Conservation (phyloP, 2,113 vertebrate genomes). For the Xiphorhynchus elegans region DNA sequence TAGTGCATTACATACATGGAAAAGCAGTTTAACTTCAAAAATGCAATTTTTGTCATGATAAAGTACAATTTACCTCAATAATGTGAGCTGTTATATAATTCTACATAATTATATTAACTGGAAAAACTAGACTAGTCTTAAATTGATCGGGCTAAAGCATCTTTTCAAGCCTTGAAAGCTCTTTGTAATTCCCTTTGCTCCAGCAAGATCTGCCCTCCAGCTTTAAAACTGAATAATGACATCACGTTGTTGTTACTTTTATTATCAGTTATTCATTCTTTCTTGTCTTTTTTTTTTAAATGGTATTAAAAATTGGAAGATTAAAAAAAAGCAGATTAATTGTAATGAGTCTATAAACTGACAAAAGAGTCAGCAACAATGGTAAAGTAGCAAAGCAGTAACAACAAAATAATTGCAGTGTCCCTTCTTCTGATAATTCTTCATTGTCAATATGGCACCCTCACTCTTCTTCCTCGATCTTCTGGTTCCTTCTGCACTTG, state of each 20-base stretch:
- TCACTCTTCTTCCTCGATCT: constrained; percentile 11
- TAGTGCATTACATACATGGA: constrained; percentile 42
- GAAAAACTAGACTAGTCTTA: constrained; percentile 77
- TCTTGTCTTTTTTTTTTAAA: neutral
- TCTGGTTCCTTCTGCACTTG: neutral
- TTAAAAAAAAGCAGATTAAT: constrained; percentile 69
- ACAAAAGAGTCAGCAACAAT: constrained; percentile 40
- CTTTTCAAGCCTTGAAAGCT: constrained; percentile 73
- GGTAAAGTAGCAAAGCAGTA: neutral
- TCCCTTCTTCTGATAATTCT: constrained; percentile 5
- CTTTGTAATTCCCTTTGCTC: constrained; percentile 76
- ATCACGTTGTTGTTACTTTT: constrained; percentile 58
- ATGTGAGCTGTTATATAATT: constrained; percentile 79
- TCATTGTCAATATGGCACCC: constrained; percentile 56
- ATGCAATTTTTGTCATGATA: constrained; percentile 72
- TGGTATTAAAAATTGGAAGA: constrained; percentile 55
- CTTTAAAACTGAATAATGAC: constrained; percentile 68
- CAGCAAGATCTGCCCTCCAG: constrained; percentile 73
- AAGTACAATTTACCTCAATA: constrained; percentile 79
- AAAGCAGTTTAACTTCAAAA: constrained; percentile 72
- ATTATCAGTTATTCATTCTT: constrained; percentile 58
- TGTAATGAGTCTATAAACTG: constrained; percentile 60
- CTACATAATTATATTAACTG: constrained; percentile 82
- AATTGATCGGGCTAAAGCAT: constrained; percentile 75
- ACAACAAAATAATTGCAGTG: neutral